These are phyloP conservation scores for Eupithecia subumbrata DNA, from an alignment of 2,888 invertebrate species.

Conservation along the genomic window DNA sequence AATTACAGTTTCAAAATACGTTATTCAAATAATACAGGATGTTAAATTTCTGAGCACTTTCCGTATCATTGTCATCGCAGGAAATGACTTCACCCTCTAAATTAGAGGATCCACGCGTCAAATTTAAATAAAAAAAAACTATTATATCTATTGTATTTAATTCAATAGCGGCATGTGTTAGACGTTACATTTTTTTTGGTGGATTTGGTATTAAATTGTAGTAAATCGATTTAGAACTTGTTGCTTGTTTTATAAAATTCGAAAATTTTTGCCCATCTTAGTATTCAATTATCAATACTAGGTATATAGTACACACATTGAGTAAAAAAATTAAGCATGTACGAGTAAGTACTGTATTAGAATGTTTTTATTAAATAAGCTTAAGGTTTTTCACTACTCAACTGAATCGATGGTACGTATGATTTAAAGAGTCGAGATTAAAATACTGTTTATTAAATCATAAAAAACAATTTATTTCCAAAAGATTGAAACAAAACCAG, in stretches of 20 bases:
- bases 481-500: too few relatives aligned
- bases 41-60: slow-evolving; percentile 48
- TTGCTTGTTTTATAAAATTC: background rate
- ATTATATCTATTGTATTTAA: slow-evolving; percentile 46
- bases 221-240: slow-evolving; percentile 25
- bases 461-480: too few relatives aligned
- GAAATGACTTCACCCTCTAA: slow-evolving; percentile 75
- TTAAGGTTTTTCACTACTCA: too few relatives aligned
- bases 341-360: too few relatives aligned
- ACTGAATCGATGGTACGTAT: too few relatives aligned
- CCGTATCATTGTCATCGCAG: slow-evolving; percentile 78
- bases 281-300: background rate
- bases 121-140: slow-evolving; percentile 58
- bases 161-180: slow-evolving; percentile 53
- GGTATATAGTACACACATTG: background rate
- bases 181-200: slow-evolving; percentile 36
- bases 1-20: slow-evolving; percentile 26
- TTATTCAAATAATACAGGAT: slow-evolving; percentile 51
- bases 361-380: too few relatives aligned
- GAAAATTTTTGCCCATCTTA: background rate
- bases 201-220: slow-evolving; percentile 18
- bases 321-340: background rate
- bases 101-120: slow-evolving; percentile 67
- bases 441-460: too few relatives aligned
- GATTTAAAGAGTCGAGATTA: too few relatives aligned